Evolutionary conservation across 2,797 vertebrate species (phyloP), one percentile per base, ranked within the genome.

Genomic region (Eospalax fontanierii): DNA sequence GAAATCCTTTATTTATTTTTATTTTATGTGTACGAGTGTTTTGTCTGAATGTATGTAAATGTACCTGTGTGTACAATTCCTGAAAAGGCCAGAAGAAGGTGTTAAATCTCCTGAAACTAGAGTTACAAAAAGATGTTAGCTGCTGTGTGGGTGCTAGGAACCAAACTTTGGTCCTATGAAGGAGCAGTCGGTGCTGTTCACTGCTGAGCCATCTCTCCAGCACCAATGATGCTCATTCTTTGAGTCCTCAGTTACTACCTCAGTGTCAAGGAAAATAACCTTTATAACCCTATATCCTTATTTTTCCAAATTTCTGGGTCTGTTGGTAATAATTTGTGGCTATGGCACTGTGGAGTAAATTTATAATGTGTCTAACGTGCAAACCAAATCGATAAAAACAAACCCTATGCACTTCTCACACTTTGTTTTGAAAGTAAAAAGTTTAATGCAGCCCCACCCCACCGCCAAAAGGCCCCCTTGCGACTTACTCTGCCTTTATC

Each of bases 181-280:
- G 11, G 6, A 46, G 46, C 46, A 46, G 46, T 11, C 46, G 11
- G 46, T 46, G 46, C 46, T 46, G 6, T 46, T 46, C 5, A 46
- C 46, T 46, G 46, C 46, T 46, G 46, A 46, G 46, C 46, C 46
- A 46, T 46, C 46, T 46, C 46, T 46, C 46, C 46, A 46, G 46
- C 46, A 5, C 46, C 46, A 26, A 26, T 6, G 9, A 1, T 0
- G 15, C 16, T 88, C 0, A 2, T 63, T 46, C 70, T 22, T 16
- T 1, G 2, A 9, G 10, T 4, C 7, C 16, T 28, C 4, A 14
- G 28, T 21, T 50, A 6, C 22, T 33, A 6, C 18, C 30, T 35
- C 10, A 57, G 50, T 21, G 38, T 28, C 30, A 61, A 0, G 0
- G 8, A 50, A 68, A 82, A 80, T 28, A 22, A 14, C 33, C 63